Evolutionary conservation across 2,888 invertebrate species (phyloP).

Genomic region (Carpatolechia fugitivella): DNA sequence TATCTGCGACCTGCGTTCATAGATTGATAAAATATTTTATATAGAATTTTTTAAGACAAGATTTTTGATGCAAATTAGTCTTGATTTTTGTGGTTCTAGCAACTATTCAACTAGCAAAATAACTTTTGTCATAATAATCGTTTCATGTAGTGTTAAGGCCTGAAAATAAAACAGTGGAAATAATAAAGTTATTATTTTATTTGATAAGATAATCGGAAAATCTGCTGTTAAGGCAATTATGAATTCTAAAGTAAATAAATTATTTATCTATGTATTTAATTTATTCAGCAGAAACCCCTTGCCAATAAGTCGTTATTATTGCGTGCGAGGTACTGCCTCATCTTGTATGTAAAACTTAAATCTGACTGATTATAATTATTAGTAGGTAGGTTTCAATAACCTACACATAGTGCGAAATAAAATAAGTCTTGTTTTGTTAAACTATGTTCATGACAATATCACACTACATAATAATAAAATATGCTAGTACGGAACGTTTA

Average conservation of each 20-base stretch:
- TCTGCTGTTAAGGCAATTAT: constrained; percentile 69
- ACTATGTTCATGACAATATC: constrained; percentile 49
- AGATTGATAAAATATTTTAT: too few species aligned
- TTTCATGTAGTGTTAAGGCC: too few species aligned
- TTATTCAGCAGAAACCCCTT: constrained; percentile 51
- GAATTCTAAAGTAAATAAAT: constrained; percentile 71
- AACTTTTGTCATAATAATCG: too few species aligned
- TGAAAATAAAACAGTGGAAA: constrained; percentile 13
- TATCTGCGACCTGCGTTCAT: too few species aligned
- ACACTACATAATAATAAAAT: constrained; percentile 26
- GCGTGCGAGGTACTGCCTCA: constrained; percentile 40
- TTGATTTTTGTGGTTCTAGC: too few species aligned
- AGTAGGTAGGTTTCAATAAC: constrained; percentile 21
- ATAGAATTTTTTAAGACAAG: too few species aligned
- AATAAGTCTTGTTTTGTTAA: constrained; percentile 52
- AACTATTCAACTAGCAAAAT: too few species aligned
- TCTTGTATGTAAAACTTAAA: constrained; percentile 26
- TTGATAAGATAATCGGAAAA: constrained; percentile 73
- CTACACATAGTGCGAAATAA: constrained; percentile 46
- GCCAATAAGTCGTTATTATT: constrained; percentile 57
- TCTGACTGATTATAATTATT: constrained; percentile 35
- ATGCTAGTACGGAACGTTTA: constrained; percentile 20
- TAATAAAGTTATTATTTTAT: constrained; percentile 72
- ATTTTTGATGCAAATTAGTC: too few species aligned
- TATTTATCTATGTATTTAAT: constrained; percentile 53